phyloP scores from a whole-genome alignment of 2,797 vertebrate species.

The Myotis daubentonii region DNA sequence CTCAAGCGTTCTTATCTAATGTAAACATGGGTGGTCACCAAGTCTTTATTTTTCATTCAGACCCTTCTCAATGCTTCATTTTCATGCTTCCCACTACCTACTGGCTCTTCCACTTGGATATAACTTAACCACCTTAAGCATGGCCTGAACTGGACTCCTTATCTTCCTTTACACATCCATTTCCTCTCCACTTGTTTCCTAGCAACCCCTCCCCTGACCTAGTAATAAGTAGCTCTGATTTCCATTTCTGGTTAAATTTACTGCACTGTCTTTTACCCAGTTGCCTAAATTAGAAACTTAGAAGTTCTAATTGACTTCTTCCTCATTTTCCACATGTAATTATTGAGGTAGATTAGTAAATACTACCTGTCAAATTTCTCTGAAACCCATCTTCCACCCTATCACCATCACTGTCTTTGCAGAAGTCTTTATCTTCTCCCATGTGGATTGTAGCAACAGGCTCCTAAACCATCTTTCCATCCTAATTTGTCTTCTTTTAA shows the following conservation, averaged over 20 bases:
- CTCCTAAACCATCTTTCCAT: not conserved
- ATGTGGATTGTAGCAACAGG: not conserved
- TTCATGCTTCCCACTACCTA: too few relatives aligned
- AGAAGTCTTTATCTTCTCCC: not conserved
- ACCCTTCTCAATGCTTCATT: not conserved
- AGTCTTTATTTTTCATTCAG: not conserved
- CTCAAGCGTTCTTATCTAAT: not conserved
- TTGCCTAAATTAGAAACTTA: not conserved
- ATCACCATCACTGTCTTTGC: not conserved
- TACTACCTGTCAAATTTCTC: not conserved
- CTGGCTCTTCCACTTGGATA: not conserved
- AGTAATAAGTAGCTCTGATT: not conserved
- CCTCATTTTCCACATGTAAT: not conserved
- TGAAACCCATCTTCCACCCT: not conserved
- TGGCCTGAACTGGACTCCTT: not conserved
- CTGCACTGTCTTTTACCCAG: not conserved
- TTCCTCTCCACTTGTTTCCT: not conserved
- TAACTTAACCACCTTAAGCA: not conserved
- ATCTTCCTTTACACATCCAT: not conserved
- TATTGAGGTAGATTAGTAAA: not conserved
- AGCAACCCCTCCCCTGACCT: not conserved
- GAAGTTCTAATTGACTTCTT: not conserved
- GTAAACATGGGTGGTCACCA: not conserved
- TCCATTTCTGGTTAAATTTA: not conserved
- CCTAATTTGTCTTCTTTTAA: not conserved